A percentile compares a stretch with the other conserved stretches of the same genome.
Evolutionary conservation across 92 coral and sea anemone species (phyloP).

Genomic region (Porites evermanni): DNA sequence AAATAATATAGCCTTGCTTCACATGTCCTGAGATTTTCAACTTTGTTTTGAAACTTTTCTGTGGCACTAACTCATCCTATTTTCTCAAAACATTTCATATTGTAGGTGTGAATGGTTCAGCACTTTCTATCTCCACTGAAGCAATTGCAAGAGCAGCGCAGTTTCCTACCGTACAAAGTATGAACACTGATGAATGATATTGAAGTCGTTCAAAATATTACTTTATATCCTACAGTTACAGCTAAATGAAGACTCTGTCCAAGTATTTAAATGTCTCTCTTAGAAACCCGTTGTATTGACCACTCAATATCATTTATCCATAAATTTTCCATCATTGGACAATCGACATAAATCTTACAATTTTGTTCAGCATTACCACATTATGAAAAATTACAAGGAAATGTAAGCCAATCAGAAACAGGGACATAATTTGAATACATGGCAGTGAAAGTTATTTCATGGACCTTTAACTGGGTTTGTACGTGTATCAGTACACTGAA

Average conservation of each 20-base stretch:
- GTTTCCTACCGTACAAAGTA: constrained; percentile 98
- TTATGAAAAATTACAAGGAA: too few species aligned
- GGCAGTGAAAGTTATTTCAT: too few species aligned
- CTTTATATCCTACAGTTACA: too few species aligned
- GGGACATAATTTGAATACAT: too few species aligned
- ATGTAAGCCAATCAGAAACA: too few species aligned
- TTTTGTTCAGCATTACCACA: too few species aligned
- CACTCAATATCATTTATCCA: too few species aligned
- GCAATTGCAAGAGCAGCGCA: constrained; percentile 97
- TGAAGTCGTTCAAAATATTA: background rate
- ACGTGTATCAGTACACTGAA: too few species aligned
- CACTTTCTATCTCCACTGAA: constrained; percentile 86
- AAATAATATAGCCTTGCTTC: background rate
- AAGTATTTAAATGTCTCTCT: background rate
- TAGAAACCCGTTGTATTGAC: background rate
- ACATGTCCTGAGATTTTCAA: background rate
- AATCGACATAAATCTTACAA: too few species aligned
- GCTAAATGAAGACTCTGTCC: too few species aligned
- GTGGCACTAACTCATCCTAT: background rate
- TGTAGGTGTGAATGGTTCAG: constrained; percentile 49
- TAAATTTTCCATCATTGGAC: too few species aligned
- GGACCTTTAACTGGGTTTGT: too few species aligned
- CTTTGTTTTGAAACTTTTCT: background rate
- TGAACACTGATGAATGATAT: constrained; percentile 22
- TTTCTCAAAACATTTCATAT: background rate